Evolutionary conservation across 2,888 invertebrate species (phyloP).

Genomic region (Empis stercorea): DNA sequence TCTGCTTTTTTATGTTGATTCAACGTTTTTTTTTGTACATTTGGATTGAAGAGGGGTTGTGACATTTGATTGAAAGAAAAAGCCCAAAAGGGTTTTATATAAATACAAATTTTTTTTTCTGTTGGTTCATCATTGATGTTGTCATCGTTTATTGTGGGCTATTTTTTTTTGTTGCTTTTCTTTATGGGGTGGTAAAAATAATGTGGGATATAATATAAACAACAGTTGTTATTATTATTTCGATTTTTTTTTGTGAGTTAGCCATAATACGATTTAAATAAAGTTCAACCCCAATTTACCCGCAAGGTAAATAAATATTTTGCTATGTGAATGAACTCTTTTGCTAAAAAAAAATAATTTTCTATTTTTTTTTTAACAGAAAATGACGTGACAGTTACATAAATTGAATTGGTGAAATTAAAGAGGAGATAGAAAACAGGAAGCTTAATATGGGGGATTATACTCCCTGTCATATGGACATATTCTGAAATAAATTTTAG

Average conservation of each 20-base stretch:
- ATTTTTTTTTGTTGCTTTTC: slow-evolving; percentile 1
- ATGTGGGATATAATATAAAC: no score
- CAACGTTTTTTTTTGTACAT: neutral
- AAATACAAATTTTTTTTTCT: neutral
- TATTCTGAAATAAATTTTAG: no score
- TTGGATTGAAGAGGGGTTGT: neutral
- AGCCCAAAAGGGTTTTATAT: slow-evolving; percentile 7
- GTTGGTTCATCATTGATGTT: no score
- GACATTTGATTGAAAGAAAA: slow-evolving; percentile 9
- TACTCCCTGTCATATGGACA: no score
- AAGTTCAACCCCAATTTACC: slow-evolving; percentile 7
- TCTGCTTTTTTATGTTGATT: neutral
- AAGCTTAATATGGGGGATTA: no score
- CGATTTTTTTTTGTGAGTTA: no score
- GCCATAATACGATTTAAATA: slow-evolving; percentile 10
- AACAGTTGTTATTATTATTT: no score
- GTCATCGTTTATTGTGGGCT: neutral
- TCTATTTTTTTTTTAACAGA: no score
- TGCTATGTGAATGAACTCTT: no score
- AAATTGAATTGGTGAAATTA: slow-evolving; percentile 11
- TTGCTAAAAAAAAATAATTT: no score
- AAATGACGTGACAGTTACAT: slow-evolving; percentile 13
- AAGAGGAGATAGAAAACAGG: no score
- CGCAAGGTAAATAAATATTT: slow-evolving; percentile 7
- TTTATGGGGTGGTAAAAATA: neutral